Percentiles rank a stretch among this genome's conserved stretches.
phyloP scores from a whole-genome alignment of 1,140 invertebrate species.

The Grapholita molesta region DNA sequence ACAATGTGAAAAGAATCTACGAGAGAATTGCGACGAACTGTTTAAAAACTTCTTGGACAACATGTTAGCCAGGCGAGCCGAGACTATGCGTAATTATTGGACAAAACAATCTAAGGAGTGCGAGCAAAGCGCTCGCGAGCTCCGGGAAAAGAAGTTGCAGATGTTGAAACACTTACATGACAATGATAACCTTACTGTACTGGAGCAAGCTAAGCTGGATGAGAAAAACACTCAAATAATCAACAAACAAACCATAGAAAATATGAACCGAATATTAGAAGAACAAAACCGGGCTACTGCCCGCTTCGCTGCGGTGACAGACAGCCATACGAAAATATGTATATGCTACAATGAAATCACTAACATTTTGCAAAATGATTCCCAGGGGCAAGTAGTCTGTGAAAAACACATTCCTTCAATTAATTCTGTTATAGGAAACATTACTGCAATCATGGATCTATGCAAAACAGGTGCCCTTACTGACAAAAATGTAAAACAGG shows the following conservation, averaged over 20 bases:
- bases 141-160: slow-evolving; percentile 56
- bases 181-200: slow-evolving; percentile 60
- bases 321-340: slow-evolving; percentile 63
- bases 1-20: slow-evolving; percentile 56
- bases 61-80: slow-evolving; percentile 56
- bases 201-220: slow-evolving; percentile 60
- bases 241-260: slow-evolving; percentile 63
- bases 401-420: slow-evolving; percentile 55
- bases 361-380: slow-evolving; percentile 47
- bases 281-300: slow-evolving; percentile 67
- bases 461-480: slow-evolving; percentile 69
- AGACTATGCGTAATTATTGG: slow-evolving; percentile 56
- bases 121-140: slow-evolving; percentile 51
- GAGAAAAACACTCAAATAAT: slow-evolving; percentile 58
- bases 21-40: slow-evolving; percentile 48
- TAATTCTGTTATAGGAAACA: slow-evolving; percentile 56
- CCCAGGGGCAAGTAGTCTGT: slow-evolving; percentile 41
- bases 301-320: slow-evolving; percentile 59
- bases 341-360: slow-evolving; percentile 65
- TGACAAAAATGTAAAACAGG: slow-evolving; percentile 75
- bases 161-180: slow-evolving; percentile 62
- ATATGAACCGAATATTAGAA: slow-evolving; percentile 69
- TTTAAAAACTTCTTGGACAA: slow-evolving; percentile 60
- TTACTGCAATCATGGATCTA: slow-evolving; percentile 76
- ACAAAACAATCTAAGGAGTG: slow-evolving; percentile 64